Conservation (phyloP, 2,113 vertebrate species). For the Heloderma charlesbogerti region DNA sequence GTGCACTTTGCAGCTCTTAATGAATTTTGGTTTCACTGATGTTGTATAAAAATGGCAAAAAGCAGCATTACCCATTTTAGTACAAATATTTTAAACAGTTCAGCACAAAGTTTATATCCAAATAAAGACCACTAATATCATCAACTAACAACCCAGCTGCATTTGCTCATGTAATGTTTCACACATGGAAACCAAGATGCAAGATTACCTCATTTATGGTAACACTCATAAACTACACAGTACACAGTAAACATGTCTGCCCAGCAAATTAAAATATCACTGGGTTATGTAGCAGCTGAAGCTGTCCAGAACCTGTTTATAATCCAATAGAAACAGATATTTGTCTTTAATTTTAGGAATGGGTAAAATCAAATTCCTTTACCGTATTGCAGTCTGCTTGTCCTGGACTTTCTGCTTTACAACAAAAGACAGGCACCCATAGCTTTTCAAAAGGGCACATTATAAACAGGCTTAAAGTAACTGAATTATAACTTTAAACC, state of each 20-base stretch:
- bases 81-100: constrained; percentile 73
- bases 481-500: constrained; percentile 71
- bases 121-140: constrained; percentile 71
- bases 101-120: constrained; percentile 69
- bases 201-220: constrained; percentile 86
- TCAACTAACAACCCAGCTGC: constrained; percentile 76
- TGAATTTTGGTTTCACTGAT: constrained; percentile 56
- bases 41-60: constrained; percentile 63
- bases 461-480: constrained; percentile 75
- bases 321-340: constrained; percentile 80
- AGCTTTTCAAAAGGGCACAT: constrained; percentile 73
- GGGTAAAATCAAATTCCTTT: constrained; percentile 73
- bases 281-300: constrained; percentile 84
- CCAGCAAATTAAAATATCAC: constrained; percentile 86
- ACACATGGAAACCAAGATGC: constrained; percentile 81
- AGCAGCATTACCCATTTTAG: constrained; percentile 67
- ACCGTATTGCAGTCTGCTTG: constrained; percentile 68
- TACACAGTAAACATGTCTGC: constrained; percentile 92
- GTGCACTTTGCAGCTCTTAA: constrained; percentile 1
- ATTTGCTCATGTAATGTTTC: constrained; percentile 87
- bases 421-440: constrained; percentile 71
- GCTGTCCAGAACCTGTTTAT: constrained; percentile 78
- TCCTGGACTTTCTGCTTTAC: constrained; percentile 70
- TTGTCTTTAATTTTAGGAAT: constrained; percentile 77
- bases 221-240: constrained; percentile 87